Base-by-base conservation (phyloP, 2,888 invertebrate species). In the Caradrina kadenii region DNA sequence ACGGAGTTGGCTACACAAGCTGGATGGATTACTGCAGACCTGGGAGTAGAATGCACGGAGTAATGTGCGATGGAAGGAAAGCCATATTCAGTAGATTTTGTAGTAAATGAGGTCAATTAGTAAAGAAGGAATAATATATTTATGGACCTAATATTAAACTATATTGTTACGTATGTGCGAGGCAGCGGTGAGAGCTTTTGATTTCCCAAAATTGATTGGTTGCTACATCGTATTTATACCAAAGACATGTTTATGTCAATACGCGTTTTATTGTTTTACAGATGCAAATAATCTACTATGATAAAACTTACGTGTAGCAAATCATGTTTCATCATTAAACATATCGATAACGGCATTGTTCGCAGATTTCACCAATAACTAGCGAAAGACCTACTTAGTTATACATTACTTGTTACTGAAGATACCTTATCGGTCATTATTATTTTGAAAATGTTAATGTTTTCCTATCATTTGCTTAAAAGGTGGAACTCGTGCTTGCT, bases 401-500 rank as follows among this genome's bases (percentile, higher is more conserved):
- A 56, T 31, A 53, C 17, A 39, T 54, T 59, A n/a, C 17, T 10
- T 35, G 21, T 10, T 48, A 22, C 6, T 13, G 2, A 52, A 11
- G 53, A 62, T 75, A 75, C 50, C 15, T n/a, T 76, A 76, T 76
- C 76, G 50, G 52, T 58, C 45, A 45, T 56, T 50, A 60, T 60
- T 52, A 73, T 61, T 73, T 75, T 17, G 19, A 61, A 45, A 75
- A 65, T 79, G n/a, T 55, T n/a, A 15, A 49, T 63, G 15, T 56
- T 56, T 61, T 66, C 48, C 60, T 65, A 73, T 65, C 48, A 64
- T 31, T 52, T 50, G 11, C 21, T 48, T 19, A 50, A 56, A 39
- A 21, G 39, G 53, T 64, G 50, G 6, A 17, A 26, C 60, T 56
- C 21, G 21, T 69, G 35, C 17, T n/a, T 55, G 13, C 35, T 73